These are phyloP conservation scores for Auanema freiburgensis DNA, from an alignment of 2,888 invertebrate species.

Conservation along the genomic window DNA sequence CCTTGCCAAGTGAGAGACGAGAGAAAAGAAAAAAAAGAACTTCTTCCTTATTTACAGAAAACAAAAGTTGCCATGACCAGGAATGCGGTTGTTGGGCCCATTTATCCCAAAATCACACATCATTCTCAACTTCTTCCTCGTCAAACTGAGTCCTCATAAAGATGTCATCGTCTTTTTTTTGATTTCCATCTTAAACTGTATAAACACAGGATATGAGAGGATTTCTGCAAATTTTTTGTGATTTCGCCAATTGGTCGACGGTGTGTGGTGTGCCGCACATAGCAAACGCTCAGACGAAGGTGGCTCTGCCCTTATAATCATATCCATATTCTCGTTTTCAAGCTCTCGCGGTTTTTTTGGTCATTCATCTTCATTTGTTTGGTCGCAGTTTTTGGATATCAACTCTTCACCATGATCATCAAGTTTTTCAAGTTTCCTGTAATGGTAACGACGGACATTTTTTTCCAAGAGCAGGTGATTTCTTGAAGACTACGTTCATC, in stretches of 20 bases:
- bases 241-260: slow-evolving; percentile 50
- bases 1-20: too few relatives aligned
- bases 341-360: slow-evolving; percentile 47
- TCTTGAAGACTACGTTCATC: not conserved
- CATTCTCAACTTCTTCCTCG: too few relatives aligned
- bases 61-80: too few relatives aligned
- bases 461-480: slow-evolving; percentile 32
- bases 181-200: too few relatives aligned
- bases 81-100: too few relatives aligned
- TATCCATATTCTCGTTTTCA: not conserved
- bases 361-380: slow-evolving; percentile 31
- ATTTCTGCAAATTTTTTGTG: slow-evolving; percentile 27
- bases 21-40: too few relatives aligned
- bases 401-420: slow-evolving; percentile 40
- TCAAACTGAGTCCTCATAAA: too few relatives aligned
- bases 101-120: too few relatives aligned
- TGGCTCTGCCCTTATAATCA: slow-evolving; percentile 7
- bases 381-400: slow-evolving; percentile 32
- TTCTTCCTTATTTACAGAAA: too few relatives aligned
- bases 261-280: slow-evolving; percentile 45
- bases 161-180: too few relatives aligned
- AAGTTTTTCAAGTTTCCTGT: slow-evolving; percentile 41
- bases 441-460: slow-evolving; percentile 35
- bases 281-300: slow-evolving; percentile 38
- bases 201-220: too few relatives aligned